phyloP scores from a whole-genome alignment of 2,113 vertebrate genomes.

The Semnornis frantzii region DNA sequence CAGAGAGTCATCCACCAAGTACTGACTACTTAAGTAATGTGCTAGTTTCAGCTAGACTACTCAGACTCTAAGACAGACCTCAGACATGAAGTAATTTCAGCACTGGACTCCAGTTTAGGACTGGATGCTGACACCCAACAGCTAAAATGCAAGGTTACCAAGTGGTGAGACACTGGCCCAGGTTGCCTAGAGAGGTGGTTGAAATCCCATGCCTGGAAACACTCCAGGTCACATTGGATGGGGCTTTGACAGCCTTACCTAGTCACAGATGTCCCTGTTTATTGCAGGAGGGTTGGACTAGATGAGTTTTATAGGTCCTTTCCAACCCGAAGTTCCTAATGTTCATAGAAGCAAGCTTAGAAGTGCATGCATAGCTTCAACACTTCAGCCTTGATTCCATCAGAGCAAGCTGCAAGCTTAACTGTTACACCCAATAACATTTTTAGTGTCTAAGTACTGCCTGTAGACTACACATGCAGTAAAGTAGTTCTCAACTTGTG shows the following conservation, averaged over 20 bases:
- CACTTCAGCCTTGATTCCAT: not conserved
- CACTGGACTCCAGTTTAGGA: not conserved
- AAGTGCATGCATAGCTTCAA: not conserved
- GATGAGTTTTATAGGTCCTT: not conserved
- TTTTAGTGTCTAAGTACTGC: not conserved
- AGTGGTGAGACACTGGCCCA: not conserved
- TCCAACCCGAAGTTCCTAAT: too few species aligned
- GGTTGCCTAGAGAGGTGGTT: too few species aligned
- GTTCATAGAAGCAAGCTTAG: not conserved
- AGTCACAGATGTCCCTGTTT: too few species aligned
- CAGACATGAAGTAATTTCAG: not conserved
- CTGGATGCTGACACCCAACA: not conserved
- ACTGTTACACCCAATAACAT: not conserved
- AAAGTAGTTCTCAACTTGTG: not conserved
- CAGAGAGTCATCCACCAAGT: not conserved
- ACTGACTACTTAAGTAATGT: slow-evolving; percentile 17
- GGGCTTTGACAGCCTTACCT: too few species aligned
- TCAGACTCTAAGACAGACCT: not conserved
- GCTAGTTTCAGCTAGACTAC: not conserved
- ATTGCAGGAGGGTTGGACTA: too few species aligned
- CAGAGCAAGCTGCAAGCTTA: not conserved
- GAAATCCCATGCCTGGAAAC: too few species aligned
- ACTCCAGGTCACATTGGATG: too few species aligned
- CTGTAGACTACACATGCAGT: not conserved
- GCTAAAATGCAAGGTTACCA: not conserved